Conservation (phyloP, 2,797 vertebrate species). For the Trachurus trachurus region DNA sequence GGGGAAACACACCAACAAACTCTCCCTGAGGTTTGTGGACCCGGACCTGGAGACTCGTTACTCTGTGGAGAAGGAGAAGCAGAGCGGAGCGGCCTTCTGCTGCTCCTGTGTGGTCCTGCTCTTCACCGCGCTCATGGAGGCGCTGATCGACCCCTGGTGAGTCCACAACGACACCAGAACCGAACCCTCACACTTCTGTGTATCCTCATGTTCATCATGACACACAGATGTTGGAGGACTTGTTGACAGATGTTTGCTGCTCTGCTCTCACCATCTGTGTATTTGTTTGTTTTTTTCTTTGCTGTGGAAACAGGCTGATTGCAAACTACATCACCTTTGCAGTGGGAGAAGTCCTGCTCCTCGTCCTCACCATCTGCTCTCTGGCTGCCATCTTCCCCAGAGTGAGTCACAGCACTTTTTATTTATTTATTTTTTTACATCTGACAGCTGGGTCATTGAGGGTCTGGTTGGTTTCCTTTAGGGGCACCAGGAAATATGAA, state of each 20-base stretch:
- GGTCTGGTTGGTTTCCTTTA: not conserved
- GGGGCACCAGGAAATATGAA: too few relatives aligned
- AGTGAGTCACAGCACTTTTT: conserved; percentile 82
- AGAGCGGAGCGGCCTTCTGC: conserved; percentile 96
- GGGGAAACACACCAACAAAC: conserved; percentile 92
- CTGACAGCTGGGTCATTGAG: not conserved
- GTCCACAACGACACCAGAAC: conserved; percentile 34
- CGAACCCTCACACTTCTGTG: not conserved
- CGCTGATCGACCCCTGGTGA: conserved; percentile 93
- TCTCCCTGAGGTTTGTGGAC: conserved; percentile 95
- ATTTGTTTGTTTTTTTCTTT: conserved; percentile 29
- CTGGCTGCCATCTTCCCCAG: conserved; percentile 95
- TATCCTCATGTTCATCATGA: too few relatives aligned
- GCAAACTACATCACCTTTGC: conserved; percentile 95
- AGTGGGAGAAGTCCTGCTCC: conserved; percentile 91
- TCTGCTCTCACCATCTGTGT: not conserved
- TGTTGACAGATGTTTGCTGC: not conserved
- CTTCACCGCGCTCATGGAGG: conserved; percentile 90
- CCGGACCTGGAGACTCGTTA: conserved; percentile 94
- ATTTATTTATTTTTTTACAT: conserved; percentile 1
- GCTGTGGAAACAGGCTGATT: conserved; percentile 85
- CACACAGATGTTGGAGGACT: not conserved
- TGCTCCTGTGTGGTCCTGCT: conserved; percentile 95
- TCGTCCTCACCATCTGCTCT: conserved; percentile 93
- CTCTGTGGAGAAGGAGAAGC: conserved; percentile 97